Conservation (phyloP, 1,140 invertebrate genomes). For the Acyrthosiphon pisum region DNA sequence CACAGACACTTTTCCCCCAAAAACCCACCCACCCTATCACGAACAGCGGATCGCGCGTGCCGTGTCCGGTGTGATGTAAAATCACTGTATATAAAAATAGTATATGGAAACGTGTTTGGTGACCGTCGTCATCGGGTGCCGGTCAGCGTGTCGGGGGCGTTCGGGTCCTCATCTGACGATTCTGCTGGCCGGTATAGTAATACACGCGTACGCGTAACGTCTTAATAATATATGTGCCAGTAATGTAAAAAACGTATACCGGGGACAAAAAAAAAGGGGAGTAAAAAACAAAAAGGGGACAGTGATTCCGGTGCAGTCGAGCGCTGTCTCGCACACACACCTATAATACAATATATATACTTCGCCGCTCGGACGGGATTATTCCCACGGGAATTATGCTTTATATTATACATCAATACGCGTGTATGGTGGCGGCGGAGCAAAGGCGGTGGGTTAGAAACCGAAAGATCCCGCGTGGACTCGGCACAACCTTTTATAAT, state of each 20-base stretch:
- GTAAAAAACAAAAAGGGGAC: conserved; percentile 2
- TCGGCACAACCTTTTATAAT: not conserved
- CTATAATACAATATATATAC: not conserved
- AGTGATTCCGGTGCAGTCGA: not conserved
- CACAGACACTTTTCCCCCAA: not conserved
- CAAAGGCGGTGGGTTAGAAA: not conserved
- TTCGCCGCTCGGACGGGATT: not conserved
- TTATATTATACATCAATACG: not conserved
- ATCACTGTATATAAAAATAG: not conserved
- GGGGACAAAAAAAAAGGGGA: not conserved
- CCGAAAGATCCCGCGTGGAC: not conserved
- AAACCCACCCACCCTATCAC: not conserved
- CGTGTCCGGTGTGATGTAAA: not conserved
- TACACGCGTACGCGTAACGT: conserved; percentile 18
- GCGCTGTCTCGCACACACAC: not conserved
- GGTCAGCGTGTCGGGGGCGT: not conserved
- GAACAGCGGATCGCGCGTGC: not conserved
- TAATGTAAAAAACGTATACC: conserved; percentile 25
- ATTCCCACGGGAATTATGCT: not conserved
- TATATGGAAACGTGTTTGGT: not conserved
- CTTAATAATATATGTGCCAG: conserved; percentile 10
- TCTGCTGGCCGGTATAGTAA: not conserved
- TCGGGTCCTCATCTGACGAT: not conserved
- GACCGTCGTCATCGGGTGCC: too few species aligned
- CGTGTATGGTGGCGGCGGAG: not conserved